Evolutionary conservation across 2,797 vertebrate genomes (phyloP), one percentile per base, ranked within the genome.

Genomic region (Myripristis jacobus): DNA sequence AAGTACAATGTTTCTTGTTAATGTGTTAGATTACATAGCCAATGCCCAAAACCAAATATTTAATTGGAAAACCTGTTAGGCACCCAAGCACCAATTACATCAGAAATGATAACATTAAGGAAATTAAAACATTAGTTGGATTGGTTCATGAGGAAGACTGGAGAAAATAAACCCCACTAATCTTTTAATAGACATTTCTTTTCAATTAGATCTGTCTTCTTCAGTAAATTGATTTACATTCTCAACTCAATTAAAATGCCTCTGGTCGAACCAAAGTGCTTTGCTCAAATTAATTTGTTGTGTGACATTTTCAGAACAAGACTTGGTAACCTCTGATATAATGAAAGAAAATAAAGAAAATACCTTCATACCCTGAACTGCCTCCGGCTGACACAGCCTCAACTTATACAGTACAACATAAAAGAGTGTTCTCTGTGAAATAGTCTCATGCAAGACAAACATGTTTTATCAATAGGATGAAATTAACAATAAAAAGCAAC

Each of bases 111-210:
- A 92, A 92, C 90, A 94, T 93, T 93, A 93, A 93, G 93, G 92
- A 93, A 94, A 93, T 93, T 86, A 94, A 94, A 92, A 92, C 91
- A 92, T 87, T 86, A 88, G 88, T 90, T 92, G 91, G 84, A 93
- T 90, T 92, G 81, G 86, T 76, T 90, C 87, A 92, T 89, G 91
- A 93, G 91, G 83, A 89, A 87, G 84, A 86, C 89, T 87, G 79
- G 87, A 93, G 92, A 94, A 88, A 87, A 92, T 89, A 89, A 92
- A 90, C 81, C 83, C 63, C 78, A 84, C 79, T 93, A 94, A 94
- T 95, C 93, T 94, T 93, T 93, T 93, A 91, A 92, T 91, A 91
- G 88, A 89, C 87, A 90, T 93, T 93, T 91, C 87, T 91, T 94
- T 94, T 91, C 93, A 94, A 94, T 95, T 93, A 93, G 91, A 94